Evolutionary conservation across 2,797 vertebrate species (phyloP).

Genomic region (Poecilia picta): DNA sequence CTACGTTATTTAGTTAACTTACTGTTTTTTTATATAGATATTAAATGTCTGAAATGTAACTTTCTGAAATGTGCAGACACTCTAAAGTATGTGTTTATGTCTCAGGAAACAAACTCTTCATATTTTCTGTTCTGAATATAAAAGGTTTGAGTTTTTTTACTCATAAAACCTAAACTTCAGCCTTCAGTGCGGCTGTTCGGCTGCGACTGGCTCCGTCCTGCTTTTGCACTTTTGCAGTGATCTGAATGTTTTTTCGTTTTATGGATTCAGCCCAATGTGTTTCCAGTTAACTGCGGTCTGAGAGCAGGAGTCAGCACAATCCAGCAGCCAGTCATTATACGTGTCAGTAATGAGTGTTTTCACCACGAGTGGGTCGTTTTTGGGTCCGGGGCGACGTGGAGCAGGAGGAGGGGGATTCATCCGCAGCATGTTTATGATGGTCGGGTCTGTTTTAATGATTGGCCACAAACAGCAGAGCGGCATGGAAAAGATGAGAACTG

Average conservation of each 20-base stretch:
- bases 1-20: neutral
- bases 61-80: neutral
- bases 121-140: neutral
- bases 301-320: slow-evolving; percentile 76
- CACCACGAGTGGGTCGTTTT: slow-evolving; percentile 56
- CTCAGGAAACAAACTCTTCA: accelerated
- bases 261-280: slow-evolving; percentile 71
- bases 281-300: slow-evolving; percentile 72
- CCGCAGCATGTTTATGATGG: slow-evolving; percentile 43
- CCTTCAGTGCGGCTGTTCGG: neutral
- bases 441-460: slow-evolving; percentile 48
- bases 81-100: neutral
- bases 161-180: neutral
- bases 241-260: slow-evolving; percentile 24
- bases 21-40: neutral
- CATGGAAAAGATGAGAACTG: slow-evolving; percentile 22
- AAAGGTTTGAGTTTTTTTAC: neutral
- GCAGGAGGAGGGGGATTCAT: slow-evolving; percentile 48
- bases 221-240: slow-evolving; percentile 23
- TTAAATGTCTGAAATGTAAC: neutral
- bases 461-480: slow-evolving; percentile 22
- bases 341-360: slow-evolving; percentile 75
- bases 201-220: slow-evolving; percentile 1
- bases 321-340: slow-evolving; percentile 70
- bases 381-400: slow-evolving; percentile 36